Evolutionary conservation across 2,888 invertebrate species (phyloP), one percentile per base, ranked within the genome.

Genomic region (Muscina levida): DNA sequence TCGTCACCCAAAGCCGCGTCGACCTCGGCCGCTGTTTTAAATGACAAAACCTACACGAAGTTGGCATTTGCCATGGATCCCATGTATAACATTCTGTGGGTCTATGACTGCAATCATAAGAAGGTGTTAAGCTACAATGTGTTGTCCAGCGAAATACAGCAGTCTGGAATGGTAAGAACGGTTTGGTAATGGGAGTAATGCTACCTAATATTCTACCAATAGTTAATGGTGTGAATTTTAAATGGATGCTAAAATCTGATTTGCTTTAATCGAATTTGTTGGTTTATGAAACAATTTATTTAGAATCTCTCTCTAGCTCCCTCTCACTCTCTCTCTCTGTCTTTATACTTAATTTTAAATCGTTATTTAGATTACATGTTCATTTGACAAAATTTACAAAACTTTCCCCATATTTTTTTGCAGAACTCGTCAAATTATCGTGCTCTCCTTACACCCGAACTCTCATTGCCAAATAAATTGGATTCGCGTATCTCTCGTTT

Each of bases 11-110:
- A 74, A 1, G 26, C 72, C n/a, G 67, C 74, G 19, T 19, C 76
- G 0, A 73, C 72, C 1, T 11, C 72, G 15, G n/a, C 77, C 0
- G 71, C 48, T 10, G 48, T 37, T 2, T 24, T 83, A 5, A 77
- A 77, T 13, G 89, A 89, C 4, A 88, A 88, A 67, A 84, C 85
- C 22, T 87, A 89, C 62, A 88, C 90, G 0, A 91, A 91, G 82
- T 85, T 90, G 26, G 89, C 91, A 5, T 90, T 91, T 75, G 87
- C 90, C 42, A 85, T 98, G 85, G 99, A 99, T 91, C 97, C 98
- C 0, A 92, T 95, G 70, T 98, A 97, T 90, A 97, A 98, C 90
- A 95, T 98, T 0, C 91, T 99, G 1, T 99, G 98, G 98, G 95
- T 97, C 85, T 98, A 95, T 85, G 93, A 95, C 88, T 94, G 95